Base-by-base conservation (phyloP, 2,113 vertebrate genomes). In the Barbus barbus region DNA sequence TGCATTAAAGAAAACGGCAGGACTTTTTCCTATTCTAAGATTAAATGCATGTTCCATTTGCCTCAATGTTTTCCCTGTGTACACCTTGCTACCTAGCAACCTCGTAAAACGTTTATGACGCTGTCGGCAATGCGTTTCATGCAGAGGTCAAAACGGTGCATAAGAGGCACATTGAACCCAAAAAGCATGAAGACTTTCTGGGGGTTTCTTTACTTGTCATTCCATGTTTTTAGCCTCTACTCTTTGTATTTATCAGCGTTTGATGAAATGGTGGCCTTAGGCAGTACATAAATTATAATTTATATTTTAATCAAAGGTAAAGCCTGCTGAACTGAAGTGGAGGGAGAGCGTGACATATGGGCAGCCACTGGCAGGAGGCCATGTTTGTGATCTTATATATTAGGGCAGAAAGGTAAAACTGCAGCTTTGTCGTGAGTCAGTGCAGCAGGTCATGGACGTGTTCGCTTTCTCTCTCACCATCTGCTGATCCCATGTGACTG, bases 301-400 rank as follows among this genome's bases (percentile, higher is more conserved):
- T 87, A 89, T 84, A 84, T 77, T 88, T 89, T 88, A 85, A 89
- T 89, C 88, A 89, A 73, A 60, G n/a, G 75, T 83, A 89, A 85
- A 85, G 82, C 74, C 36, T 84, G 74, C 74, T 53, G 51, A 83
- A 87, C 79, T 83, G 84, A 82, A 79, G 81, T 71, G 69, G n/a
- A 85, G 85, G 63, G 83, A 83, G 84, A 58, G 82, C 24, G 56
- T 84, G 82, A 87, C 86, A 84, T 87, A 87, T 86, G 84, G 86
- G 65, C 77, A 28, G 56, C 53, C 60, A 74, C 84, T 89, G 88
- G 88, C 84, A 76, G 79, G 13, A 82, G 65, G 75, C 82, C 82
- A 80, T 74, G 41, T 83, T 84, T 63, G 78, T 81, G 60, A 73
- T 83, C 83, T 80, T 81, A 84, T 86, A 83, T 81, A 72, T 60